Evolutionary conservation across 2,113 vertebrate genomes (phyloP), one percentile per base, ranked within the genome.

Genomic region (Bolborhynchus lineola): DNA sequence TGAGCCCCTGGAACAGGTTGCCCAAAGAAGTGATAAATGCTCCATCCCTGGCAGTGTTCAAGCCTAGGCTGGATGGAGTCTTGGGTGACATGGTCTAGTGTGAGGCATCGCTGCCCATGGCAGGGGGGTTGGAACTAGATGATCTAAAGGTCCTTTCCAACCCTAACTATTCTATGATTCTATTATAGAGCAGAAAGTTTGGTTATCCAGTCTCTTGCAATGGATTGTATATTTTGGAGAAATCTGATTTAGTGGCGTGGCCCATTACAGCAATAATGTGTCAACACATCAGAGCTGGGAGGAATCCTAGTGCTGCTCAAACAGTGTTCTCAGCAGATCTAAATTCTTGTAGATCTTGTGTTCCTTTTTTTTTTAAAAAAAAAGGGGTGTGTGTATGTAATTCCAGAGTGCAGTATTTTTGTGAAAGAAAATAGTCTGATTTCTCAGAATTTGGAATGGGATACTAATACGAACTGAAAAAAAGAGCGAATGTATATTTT

Each of bases 311-410:
- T 11, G 39, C 72, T 91, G 62, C 65, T 57, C 76, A 60, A n/a
- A 7, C 37, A n/a, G 11, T 60, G 21, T 41, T 88, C 25, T 79
- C 44, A 71, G n/a, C 9, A 76, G 46, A 33, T 60, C 23, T 28
- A 10, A 33, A 17, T 47, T 79, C 28, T 52, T 59, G 14, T 20
- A 59, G 42, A 35, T 50, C 13, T 29, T 41, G 47, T 49, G 21
- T 24, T 53, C 1, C n/a, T n/a, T 21, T 33, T 57, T 33, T 55
- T 55, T 3, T 3, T 2, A 21, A 17, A 23, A 46, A 47, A 47
- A 23, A 13, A 10, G 20, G 2, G 1, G 3, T 4, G 2, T 9
- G 5, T 28, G 16, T 41, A 28, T 16, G 41, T 60, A 65, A n/a
- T 14, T 8, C 57, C 6, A 7, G 2, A 31, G 31, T 71, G 42